Evolutionary conservation across 2,797 vertebrate species (phyloP).

Genomic region (Hylomyscus alleni): DNA sequence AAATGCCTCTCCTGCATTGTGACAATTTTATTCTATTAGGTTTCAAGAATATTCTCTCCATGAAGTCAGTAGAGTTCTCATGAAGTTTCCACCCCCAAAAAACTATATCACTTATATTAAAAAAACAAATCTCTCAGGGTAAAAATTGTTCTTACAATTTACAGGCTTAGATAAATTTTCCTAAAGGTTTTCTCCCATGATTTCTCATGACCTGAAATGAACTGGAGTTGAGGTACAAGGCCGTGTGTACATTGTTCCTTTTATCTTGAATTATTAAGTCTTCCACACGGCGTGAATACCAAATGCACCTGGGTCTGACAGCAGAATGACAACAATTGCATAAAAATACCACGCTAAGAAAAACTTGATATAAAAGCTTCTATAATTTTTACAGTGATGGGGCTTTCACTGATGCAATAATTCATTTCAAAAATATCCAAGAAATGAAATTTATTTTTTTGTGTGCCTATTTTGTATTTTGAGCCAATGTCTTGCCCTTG

Average conservation of each 20-base stretch:
- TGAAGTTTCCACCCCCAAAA: not conserved
- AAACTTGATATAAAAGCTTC: not conserved
- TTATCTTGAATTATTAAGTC: not conserved
- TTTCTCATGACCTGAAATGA: slow-evolving; percentile 49
- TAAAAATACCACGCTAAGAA: slow-evolving; percentile 13
- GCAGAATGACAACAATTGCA: not conserved
- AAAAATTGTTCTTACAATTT: slow-evolving; percentile 15
- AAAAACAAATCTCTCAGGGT: not conserved
- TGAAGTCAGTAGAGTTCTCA: slow-evolving; percentile 1
- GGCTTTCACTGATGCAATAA: not conserved
- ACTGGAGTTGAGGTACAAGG: slow-evolving; percentile 27
- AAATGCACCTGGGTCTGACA: not conserved
- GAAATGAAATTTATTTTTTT: slow-evolving; percentile 30
- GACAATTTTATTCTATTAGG: slow-evolving; percentile 17
- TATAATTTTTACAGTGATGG: not conserved
- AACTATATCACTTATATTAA: too few relatives aligned
- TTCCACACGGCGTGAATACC: not conserved
- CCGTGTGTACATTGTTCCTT: not conserved
- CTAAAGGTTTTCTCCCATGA: not conserved
- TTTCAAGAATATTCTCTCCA: slow-evolving; percentile 54
- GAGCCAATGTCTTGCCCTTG: not conserved
- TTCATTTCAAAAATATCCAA: slow-evolving; percentile 18
- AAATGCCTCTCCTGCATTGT: slow-evolving; percentile 34
- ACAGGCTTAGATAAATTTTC: not conserved
- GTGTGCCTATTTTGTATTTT: not conserved